Base-by-base conservation (phyloP, 2,113 vertebrate species). In the Lampris megalopsis region DNA sequence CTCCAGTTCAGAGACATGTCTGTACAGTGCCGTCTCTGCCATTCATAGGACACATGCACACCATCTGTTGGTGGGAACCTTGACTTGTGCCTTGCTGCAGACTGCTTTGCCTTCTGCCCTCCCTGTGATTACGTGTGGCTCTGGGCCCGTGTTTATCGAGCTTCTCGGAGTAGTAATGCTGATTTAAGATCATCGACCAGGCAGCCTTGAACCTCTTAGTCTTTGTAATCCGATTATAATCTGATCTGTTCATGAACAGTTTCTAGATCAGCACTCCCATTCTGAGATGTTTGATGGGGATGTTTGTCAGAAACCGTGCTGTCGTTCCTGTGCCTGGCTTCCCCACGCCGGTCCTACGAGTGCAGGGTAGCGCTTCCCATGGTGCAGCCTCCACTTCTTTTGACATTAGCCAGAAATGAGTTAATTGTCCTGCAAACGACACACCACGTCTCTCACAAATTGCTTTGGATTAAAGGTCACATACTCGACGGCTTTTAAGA, bases 1-100 rank as follows among this genome's bases (percentile, higher is more conserved):
- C n/a, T 4, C 43, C 4, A 9, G 73, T 72, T 84, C 11, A 3
- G 13, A 6, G 74, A 68, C 90, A 73, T 73, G 91, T 87, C 84
- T 73, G 75, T 89, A 88, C 91, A 83, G 11, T 77, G 6, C 81
- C 41, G 10, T 4, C 45, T 49, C 47, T 49, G 9, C 36, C 9
- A 10, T 24, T n/a, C 41, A 24, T 24, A 24, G 24, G 24, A 24
- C 24, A 24, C 24, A 10, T 13, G 13, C 43, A 63, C 9, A 61
- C 50, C 62, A 3, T 52, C 11, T 67, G 40, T 61, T 38, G 53
- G 9, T 56, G 42, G 63, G 53, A 3, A 9, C 56, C 2, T 68
- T 59, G n/a, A 45, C 59, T 61, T 57, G 9, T 60, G 43, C 3
- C 50, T 47, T 49, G n/a, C 41, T 62, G 10, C 57, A 68, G 13